Evolutionary conservation across 92 coral and sea anemone genomes (phyloP).

Genomic region (Pocillopora grandis): DNA sequence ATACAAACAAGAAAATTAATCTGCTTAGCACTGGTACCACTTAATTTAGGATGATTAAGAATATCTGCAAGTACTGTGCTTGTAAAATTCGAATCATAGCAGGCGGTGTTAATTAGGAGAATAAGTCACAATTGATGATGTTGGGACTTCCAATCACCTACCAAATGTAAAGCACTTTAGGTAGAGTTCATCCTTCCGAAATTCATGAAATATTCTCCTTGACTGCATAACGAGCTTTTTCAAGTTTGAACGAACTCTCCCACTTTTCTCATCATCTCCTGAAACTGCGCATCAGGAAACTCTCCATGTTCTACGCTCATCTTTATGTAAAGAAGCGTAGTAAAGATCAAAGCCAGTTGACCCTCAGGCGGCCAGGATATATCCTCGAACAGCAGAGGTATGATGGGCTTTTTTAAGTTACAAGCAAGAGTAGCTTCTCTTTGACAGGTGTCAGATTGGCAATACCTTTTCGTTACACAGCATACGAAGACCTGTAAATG

Average conservation of each 20-base stretch:
- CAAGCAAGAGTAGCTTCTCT: slow-evolving; percentile 66
- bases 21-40: too few species aligned
- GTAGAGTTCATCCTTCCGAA: too few species aligned
- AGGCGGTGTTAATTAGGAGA: too few species aligned
- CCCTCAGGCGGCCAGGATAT: slow-evolving; percentile 72
- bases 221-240: not conserved
- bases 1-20: too few species aligned
- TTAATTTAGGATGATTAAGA: too few species aligned
- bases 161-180: too few species aligned
- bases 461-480: slow-evolving; percentile 57
- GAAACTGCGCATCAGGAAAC: slow-evolving; percentile 9
- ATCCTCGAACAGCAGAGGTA: slow-evolving; percentile 59
- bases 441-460: slow-evolving; percentile 60
- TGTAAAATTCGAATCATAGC: too few species aligned
- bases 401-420: slow-evolving; percentile 53
- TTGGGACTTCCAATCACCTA: too few species aligned
- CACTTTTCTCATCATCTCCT: not conserved
- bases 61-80: too few species aligned
- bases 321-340: slow-evolving; percentile 58
- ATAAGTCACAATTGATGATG: too few species aligned
- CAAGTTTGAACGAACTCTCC: not conserved
- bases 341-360: slow-evolving; percentile 59
- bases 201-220: not conserved
- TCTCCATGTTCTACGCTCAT: not conserved
- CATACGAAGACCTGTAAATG: slow-evolving; percentile 42